Conservation (phyloP, 2,888 invertebrate species). For the Aplocera efformata region DNA sequence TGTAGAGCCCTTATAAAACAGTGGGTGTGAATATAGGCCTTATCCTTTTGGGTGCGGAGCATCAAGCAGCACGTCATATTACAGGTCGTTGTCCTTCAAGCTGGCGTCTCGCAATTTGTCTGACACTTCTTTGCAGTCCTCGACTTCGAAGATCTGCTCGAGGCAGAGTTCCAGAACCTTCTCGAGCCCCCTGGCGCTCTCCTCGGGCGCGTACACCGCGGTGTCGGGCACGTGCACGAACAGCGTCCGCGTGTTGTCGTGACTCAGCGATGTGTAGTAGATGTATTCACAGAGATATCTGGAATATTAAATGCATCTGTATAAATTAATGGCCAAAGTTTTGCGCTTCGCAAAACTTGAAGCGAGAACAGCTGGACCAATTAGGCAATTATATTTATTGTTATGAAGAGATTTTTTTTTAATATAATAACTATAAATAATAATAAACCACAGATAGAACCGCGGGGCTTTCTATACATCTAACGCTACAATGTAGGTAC, state of each 20-base stretch:
- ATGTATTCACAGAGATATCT: constrained; percentile 92
- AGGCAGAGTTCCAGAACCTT: constrained; percentile 54
- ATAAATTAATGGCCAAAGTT: too few species aligned
- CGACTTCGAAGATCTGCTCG: constrained; percentile 44
- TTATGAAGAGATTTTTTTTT: too few species aligned
- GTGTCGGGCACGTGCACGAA: constrained; percentile 91
- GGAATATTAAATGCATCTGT: constrained; percentile 41
- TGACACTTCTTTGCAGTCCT: constrained; percentile 25
- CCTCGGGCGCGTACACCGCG: constrained; percentile 78
- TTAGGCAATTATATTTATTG: too few species aligned
- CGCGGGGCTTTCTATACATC: too few species aligned
- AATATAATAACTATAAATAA: too few species aligned
- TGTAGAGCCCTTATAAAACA: too few species aligned
- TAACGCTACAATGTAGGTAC: too few species aligned
- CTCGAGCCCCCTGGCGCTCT: constrained; percentile 78
- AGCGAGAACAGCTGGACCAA: too few species aligned
- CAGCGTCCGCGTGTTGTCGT: constrained; percentile 80
- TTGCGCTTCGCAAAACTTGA: too few species aligned
- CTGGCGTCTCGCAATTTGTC: constrained; percentile 31
- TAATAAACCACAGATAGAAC: too few species aligned
- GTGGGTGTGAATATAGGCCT: too few species aligned
- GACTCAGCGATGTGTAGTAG: constrained; percentile 87
- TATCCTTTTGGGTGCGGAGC: too few species aligned
- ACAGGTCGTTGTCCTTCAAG: constrained; percentile 20
- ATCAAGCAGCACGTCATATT: neutral